Evolutionary conservation across 1,140 invertebrate genomes (phyloP), one percentile per base, ranked within the genome.

Genomic region (Platyscapa corneri): DNA sequence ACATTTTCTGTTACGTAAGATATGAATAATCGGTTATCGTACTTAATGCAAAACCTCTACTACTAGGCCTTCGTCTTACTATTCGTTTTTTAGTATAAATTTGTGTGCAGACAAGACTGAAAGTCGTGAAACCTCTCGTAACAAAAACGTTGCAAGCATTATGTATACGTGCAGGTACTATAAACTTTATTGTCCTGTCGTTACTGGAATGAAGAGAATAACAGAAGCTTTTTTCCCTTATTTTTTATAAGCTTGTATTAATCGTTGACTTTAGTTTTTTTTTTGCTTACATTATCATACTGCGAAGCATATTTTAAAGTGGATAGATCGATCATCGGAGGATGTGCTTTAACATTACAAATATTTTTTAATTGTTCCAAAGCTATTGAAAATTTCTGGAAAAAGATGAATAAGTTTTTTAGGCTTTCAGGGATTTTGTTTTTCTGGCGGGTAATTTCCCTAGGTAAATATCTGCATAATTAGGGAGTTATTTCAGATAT

Each of bases 121-220:
- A 70, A 81, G 76, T 18, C 56, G 56, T 49, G 37, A 83, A 82
- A 82, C 75, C 81, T 53, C 16, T 82, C 67, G 16, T 70, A 81
- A 82, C 65, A 53, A 72, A 81, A 72, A 56, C 37, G 18, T 56
- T 10, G 20, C 10, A 23, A 20, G 30, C 14, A 53, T 82, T 37
- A 82, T 23, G 32, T 30, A 56, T 39, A 72, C 30, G 46, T 39
- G 18, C 60, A 10, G 23, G 30, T 77, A 56, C 49, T 60, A 34
- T 32, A 46, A 70, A 82, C 49, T 82, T 82, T 82, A 82, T 82
- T 60, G 10, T 34, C 5, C 14, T 32, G 49, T 18, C 46, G 49
- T 39, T 32, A 16, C 70, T 39, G n/a, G 27, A 42, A 37, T 42
- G 7, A 77, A 78, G 56, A 65, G 60, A 78, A 27, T 53, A 42